Base-by-base conservation (phyloP, 2,113 vertebrate species). In the Delphinapterus leucas region DNA sequence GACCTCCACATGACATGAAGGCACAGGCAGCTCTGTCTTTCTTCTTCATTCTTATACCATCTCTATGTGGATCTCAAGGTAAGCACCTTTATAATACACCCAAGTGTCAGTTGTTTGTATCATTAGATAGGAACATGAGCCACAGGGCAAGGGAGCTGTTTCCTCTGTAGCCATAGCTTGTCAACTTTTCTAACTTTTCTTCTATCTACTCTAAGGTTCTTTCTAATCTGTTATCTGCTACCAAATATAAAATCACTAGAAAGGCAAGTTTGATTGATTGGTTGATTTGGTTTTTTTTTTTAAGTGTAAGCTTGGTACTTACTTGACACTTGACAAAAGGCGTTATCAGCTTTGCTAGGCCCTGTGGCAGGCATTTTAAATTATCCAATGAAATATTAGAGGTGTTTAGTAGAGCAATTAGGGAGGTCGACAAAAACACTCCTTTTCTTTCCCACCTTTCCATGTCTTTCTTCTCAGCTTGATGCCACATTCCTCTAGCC, bases 221-320 rank as follows among this genome's bases (percentile, higher is more conserved):
- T 95, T 81, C 36, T 96, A 79, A 76, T 83, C 44, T 53, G 18
- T 88, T 96, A 77, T 85, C 18, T 86, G 6, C 55, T 79, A 68
- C 47, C 49, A 90, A 60, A 95, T 88, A 92, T 73, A 86, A 88
- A 73, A 91, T 91, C 47, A 65, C 26, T 83, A 47, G 67, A 93
- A 91, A 63, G 65, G 12, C 44, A 68, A 65, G 26, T 76, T 84
- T 94, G 85, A 88, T 76, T 89, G 33, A 68, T 71, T 90, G 63
- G 18, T 86, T 80, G 74, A 73, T 53, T 53, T 53, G 53, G 15
- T 67, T 90, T 47, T 81, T 68, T 61, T 71, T 88, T 80, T 33
- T 13, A 60, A 93, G 36, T 90, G 58, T 87, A 82, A 82, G 20
- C 31, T 81, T 95, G 41, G 14, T 90, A 67, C 23, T 73, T 85